Conservation (phyloP, 1,140 invertebrate genomes). For the Muscidifurax raptorellus region DNA sequence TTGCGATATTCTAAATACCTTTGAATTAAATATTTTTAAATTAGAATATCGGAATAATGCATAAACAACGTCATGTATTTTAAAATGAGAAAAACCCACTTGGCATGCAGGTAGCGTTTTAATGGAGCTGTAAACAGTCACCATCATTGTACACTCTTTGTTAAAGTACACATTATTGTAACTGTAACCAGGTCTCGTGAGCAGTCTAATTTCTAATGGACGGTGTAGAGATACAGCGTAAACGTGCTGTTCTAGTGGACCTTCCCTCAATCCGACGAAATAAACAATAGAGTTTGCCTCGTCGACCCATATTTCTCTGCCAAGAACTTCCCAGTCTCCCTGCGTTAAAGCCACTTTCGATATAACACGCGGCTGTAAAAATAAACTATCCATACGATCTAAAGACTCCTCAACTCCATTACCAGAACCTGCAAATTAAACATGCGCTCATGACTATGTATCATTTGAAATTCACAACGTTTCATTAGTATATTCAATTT, state of each 20-base stretch:
- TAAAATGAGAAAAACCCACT: slow-evolving; percentile 56
- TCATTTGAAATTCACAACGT: background rate
- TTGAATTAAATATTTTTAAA: background rate
- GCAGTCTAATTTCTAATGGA: slow-evolving; percentile 81
- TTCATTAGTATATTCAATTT: slow-evolving; percentile 18
- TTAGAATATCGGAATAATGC: background rate
- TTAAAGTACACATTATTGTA: slow-evolving; percentile 87
- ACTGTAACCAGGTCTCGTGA: slow-evolving; percentile 86
- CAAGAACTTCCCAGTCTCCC: slow-evolving; percentile 90
- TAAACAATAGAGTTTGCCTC: slow-evolving; percentile 83
- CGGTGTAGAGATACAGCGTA: slow-evolving; percentile 85
- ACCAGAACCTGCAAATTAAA: slow-evolving; percentile 67
- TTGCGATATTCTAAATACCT: slow-evolving; percentile 84
- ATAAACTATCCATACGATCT: slow-evolving; percentile 75
- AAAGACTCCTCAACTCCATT: slow-evolving; percentile 75
- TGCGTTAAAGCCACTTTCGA: slow-evolving; percentile 84
- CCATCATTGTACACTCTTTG: slow-evolving; percentile 89
- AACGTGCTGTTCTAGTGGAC: slow-evolving; percentile 88
- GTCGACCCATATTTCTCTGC: slow-evolving; percentile 87
- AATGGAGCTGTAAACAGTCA: slow-evolving; percentile 93
- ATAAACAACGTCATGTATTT: background rate
- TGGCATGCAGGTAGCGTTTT: slow-evolving; percentile 87
- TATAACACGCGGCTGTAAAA: slow-evolving; percentile 78
- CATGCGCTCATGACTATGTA: background rate
- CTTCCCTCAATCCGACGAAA: slow-evolving; percentile 87